Conservation (phyloP, 2,888 invertebrate species). For the Ellobium chinense region DNA sequence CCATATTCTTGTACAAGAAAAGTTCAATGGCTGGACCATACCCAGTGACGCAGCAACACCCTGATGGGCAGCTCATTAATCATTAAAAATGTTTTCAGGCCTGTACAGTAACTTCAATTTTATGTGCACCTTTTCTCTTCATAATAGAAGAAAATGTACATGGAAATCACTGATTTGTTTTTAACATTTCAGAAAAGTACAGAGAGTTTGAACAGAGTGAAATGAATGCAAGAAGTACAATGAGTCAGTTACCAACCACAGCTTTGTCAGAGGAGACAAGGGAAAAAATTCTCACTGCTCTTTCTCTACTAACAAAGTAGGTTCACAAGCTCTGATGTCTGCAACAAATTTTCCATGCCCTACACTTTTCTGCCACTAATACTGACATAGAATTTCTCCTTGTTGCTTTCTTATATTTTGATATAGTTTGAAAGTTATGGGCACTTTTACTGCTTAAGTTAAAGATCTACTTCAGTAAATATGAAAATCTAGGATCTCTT, state of each 20-base stretch:
- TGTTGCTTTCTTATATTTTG: not conserved
- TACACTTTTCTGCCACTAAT: not conserved
- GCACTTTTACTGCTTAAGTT: no score
- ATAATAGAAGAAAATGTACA: not conserved
- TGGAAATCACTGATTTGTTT: not conserved
- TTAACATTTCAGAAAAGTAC: slow-evolving; percentile 81
- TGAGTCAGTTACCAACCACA: slow-evolving; percentile 64
- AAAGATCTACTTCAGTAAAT: no score
- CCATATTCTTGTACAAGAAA: no score
- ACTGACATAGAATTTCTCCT: not conserved
- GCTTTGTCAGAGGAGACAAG: slow-evolving; percentile 59
- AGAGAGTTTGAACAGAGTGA: slow-evolving; percentile 85
- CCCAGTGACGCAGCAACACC: no score
- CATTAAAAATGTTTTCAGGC: no score
- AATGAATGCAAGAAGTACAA: slow-evolving; percentile 69
- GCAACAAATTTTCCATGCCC: no score
- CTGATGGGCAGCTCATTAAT: no score
- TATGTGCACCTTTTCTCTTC: no score
- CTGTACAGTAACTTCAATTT: no score
- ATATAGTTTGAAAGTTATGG: no score
- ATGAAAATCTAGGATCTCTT: not conserved
- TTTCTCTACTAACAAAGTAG: slow-evolving; percentile 50
- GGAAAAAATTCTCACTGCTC: slow-evolving; percentile 55
- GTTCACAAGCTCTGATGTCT: no score
- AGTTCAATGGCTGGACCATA: no score